A percentile compares a stretch with the other conserved stretches of the same genome.
phyloP scores from a whole-genome alignment of 2,797 vertebrate genomes.

The Picus viridis region DNA sequence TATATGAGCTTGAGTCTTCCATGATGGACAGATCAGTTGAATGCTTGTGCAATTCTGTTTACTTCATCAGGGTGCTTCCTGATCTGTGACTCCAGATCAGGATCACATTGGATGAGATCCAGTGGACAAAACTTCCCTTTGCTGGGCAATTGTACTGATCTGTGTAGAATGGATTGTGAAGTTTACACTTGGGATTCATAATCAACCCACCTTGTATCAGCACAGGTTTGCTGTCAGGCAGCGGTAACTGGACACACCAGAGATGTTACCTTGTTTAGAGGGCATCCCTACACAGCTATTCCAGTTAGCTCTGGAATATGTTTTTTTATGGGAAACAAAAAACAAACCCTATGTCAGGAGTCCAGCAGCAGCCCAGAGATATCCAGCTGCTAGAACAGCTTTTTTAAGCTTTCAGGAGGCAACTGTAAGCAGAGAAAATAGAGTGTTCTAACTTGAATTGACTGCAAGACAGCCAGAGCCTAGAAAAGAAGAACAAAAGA shows the following conservation, averaged over 20 bases:
- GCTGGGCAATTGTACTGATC: not conserved
- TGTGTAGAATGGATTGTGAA: not conserved
- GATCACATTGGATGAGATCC: not conserved
- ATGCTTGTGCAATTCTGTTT: not conserved
- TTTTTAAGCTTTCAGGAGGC: not conserved
- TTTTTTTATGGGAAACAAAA: not conserved
- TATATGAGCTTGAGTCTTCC: rapidly evolving
- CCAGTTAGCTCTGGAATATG: not conserved
- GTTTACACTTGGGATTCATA: not conserved
- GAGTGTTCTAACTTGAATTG: not conserved
- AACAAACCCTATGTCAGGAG: not conserved
- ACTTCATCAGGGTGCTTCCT: not conserved
- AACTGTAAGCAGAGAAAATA: not conserved
- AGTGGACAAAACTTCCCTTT: not conserved
- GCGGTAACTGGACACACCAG: not conserved
- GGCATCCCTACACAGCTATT: not conserved
- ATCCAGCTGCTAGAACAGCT: not conserved
- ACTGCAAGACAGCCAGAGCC: not conserved
- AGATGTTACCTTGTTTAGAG: not conserved
- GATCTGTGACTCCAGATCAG: not conserved
- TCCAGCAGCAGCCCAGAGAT: not conserved
- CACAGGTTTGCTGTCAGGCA: not conserved
- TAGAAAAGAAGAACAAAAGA: not conserved
- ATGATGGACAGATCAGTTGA: not conserved
- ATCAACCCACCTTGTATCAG: not conserved